These are phyloP conservation scores for Triplophysa yarkandensis DNA, from an alignment of 2,797 vertebrate species.

Conservation along the genomic window DNA sequence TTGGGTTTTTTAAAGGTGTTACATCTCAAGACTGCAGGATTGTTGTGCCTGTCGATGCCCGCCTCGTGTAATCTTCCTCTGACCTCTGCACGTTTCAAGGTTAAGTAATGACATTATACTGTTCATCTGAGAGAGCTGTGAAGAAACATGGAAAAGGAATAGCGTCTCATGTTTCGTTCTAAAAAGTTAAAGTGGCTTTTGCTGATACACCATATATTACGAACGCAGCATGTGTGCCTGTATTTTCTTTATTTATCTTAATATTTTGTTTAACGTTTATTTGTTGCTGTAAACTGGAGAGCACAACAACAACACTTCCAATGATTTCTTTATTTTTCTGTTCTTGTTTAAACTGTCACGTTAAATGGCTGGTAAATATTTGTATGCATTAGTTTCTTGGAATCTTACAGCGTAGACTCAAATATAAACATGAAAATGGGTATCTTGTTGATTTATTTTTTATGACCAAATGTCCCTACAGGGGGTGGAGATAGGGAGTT, in stretches of 20 bases:
- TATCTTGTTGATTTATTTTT: too few species aligned
- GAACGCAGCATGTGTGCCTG: constrained; percentile 8
- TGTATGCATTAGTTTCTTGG: neutral
- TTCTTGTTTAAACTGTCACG: neutral
- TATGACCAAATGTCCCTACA: too few species aligned
- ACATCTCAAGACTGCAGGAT: neutral
- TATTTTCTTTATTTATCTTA: constrained; percentile 17
- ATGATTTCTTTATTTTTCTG: too few species aligned
- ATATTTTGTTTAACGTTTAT: too few species aligned
- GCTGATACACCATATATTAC: neutral
- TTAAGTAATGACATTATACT: neutral
- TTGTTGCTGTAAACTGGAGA: too few species aligned
- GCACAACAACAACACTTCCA: too few species aligned
- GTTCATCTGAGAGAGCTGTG: constrained; percentile 7
- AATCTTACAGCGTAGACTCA: neutral
- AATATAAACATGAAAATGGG: too few species aligned
- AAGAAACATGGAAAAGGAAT: neutral
- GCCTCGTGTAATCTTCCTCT: neutral
- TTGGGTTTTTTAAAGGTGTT: constrained; percentile 7
- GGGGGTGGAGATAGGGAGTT: too few species aligned
- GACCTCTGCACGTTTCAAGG: constrained; percentile 16
- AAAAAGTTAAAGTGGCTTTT: constrained; percentile 5
- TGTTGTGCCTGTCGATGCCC: neutral
- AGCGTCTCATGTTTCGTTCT: neutral
- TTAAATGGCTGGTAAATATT: neutral